These are phyloP conservation scores for Crotalus viridis DNA, from an alignment of 2,113 vertebrate species.

Conservation along the genomic window DNA sequence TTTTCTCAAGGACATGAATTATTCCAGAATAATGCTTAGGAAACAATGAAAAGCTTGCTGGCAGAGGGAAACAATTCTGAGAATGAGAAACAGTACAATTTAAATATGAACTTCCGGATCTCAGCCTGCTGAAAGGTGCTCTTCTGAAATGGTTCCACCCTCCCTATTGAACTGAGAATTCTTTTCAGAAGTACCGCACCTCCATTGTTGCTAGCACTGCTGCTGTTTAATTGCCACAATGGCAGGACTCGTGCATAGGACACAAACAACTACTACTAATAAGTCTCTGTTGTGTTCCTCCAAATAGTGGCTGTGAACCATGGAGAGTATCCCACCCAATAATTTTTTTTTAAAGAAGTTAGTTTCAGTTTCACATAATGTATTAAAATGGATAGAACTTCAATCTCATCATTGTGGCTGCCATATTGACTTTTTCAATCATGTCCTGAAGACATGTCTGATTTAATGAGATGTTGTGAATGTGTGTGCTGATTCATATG, in stretches of 20 bases:
- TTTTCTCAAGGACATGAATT: conserved; percentile 48
- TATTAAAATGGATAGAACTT: neutral
- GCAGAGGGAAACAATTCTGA: conserved; percentile 43
- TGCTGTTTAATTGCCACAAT: neutral
- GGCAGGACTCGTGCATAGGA: rapidly evolving
- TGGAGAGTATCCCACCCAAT: neutral
- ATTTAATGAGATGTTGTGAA: neutral
- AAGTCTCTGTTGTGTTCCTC: neutral
- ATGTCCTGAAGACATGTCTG: neutral
- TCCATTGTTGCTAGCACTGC: neutral
- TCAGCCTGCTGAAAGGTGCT: conserved; percentile 17
- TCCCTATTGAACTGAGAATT: conserved; percentile 13
- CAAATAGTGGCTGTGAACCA: neutral
- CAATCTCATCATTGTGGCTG: neutral
- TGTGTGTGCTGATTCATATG: neutral
- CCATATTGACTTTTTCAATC: neutral
- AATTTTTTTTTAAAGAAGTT: neutral
- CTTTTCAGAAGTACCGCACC: neutral
- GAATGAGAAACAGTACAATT: neutral
- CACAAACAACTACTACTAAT: rapidly evolving
- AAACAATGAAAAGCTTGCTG: conserved; percentile 53
- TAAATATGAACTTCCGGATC: conserved; percentile 53
- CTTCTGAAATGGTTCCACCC: conserved; percentile 30
- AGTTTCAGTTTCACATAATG: neutral
- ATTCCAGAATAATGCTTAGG: conserved; percentile 44